These are phyloP conservation scores for Pecten maximus DNA, from an alignment of 2,888 invertebrate genomes.

Conservation along the genomic window DNA sequence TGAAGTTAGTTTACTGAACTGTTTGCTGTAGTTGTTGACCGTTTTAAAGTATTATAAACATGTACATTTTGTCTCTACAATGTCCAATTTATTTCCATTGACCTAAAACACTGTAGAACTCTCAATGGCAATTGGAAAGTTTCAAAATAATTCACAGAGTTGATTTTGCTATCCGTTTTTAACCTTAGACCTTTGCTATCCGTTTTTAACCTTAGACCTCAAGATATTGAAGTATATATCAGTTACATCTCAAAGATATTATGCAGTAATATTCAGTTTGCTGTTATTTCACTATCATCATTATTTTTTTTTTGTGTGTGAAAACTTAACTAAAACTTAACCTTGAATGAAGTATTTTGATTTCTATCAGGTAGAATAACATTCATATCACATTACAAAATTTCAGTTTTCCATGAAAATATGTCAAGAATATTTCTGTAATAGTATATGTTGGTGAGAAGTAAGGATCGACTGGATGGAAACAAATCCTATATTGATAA, in stretches of 20 bases:
- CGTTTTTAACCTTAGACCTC: not conserved
- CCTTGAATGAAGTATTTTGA: not conserved
- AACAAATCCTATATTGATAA: not conserved
- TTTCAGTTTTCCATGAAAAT: constrained; percentile 4
- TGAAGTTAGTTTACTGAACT: too few relatives aligned
- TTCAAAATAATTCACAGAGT: not conserved
- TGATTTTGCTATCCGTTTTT: too few relatives aligned
- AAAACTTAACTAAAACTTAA: not conserved
- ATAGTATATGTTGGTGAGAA: not conserved
- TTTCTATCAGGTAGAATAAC: not conserved
- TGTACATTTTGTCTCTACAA: too few relatives aligned
- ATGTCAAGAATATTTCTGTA: not conserved
- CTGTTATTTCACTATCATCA: not conserved
- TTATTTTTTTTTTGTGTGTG: not conserved
- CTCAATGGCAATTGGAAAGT: not conserved
- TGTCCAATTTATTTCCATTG: not conserved
- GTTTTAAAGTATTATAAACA: too few relatives aligned
- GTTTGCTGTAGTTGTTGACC: too few relatives aligned
- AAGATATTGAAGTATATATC: not conserved
- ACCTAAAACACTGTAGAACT: not conserved
- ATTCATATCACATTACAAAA: not conserved
- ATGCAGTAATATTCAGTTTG: not conserved
- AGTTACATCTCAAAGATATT: not conserved
- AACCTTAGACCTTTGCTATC: not conserved
- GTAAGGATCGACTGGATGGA: not conserved